A percentile compares a stretch with the other conserved stretches of the same genome.
phyloP scores from a whole-genome alignment of 1,140 invertebrate species.

The Bombus waltoni region DNA sequence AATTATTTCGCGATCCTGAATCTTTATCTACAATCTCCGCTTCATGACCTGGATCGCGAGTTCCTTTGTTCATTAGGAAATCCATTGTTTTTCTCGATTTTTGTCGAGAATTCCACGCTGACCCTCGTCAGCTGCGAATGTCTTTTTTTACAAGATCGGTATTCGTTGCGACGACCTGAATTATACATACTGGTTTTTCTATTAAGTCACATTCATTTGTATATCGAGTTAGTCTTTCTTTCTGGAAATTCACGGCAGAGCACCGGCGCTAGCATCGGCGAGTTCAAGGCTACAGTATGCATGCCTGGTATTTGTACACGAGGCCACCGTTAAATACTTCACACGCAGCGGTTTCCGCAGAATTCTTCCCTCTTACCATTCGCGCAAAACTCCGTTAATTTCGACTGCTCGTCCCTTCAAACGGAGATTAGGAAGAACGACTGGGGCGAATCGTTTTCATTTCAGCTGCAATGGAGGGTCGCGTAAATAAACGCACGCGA shows the following conservation, averaged over 20 bases:
- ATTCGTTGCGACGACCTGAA: conserved; percentile 31
- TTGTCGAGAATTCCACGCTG: neutral
- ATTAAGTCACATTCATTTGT: conserved; percentile 60
- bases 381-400: neutral
- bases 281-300: conserved; percentile 33
- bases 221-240: conserved; percentile 21
- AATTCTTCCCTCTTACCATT: neutral
- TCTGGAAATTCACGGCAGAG: neutral
- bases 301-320: neutral
- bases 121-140: neutral
- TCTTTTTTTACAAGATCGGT: neutral
- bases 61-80: neutral
- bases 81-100: neutral
- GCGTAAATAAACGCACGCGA: neutral
- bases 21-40: neutral
- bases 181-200: conserved; percentile 12
- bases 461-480: neutral
- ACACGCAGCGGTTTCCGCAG: neutral
- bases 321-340: conserved; percentile 34
- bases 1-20: neutral
- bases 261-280: neutral
- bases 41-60: neutral
- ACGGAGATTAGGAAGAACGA: neutral
- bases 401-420: neutral
- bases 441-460: neutral